A percentile compares a stretch with the other conserved stretches of the same genome.
Conservation (phyloP, 2,797 vertebrate species). For the Phataginus tetradactyla region DNA sequence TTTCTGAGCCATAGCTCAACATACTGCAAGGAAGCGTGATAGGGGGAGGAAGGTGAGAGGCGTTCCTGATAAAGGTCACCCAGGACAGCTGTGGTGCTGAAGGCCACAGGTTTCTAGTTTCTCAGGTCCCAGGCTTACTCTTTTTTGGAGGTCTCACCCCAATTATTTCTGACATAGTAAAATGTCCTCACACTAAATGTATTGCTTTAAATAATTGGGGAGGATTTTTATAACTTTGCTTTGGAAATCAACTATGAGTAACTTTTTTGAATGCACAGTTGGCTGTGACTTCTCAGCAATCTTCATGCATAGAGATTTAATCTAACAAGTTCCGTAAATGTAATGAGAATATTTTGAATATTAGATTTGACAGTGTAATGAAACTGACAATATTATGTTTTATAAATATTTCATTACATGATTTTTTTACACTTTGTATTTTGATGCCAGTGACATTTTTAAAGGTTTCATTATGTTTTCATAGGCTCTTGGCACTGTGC, state of each 20-base stretch:
- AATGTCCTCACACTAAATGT: neutral
- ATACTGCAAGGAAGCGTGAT: neutral
- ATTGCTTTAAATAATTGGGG: slow-evolving; percentile 42
- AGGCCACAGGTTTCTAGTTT: neutral
- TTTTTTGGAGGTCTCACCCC: neutral
- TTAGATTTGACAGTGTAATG: slow-evolving; percentile 45
- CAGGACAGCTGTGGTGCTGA: neutral
- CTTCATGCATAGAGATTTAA: neutral
- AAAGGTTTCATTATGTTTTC: neutral
- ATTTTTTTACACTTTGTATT: neutral
- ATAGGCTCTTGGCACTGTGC: neutral
- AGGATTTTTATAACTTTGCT: slow-evolving; percentile 26
- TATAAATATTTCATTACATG: slow-evolving; percentile 33
- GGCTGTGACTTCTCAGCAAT: slow-evolving; percentile 27
- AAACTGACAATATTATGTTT: slow-evolving; percentile 38
- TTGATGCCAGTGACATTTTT: slow-evolving; percentile 20
- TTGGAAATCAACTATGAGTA: slow-evolving; percentile 22
- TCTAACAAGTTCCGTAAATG: slow-evolving; percentile 32
- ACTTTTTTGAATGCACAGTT: slow-evolving; percentile 32
- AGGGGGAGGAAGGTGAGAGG: neutral
- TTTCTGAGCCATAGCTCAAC: neutral
- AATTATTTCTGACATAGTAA: neutral
- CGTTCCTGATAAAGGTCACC: neutral
- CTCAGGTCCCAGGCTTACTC: neutral
- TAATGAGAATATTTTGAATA: slow-evolving; percentile 59